These are phyloP conservation scores for Erpornis zantholeuca DNA, from an alignment of 2,113 vertebrate genomes.

Conservation along the genomic window DNA sequence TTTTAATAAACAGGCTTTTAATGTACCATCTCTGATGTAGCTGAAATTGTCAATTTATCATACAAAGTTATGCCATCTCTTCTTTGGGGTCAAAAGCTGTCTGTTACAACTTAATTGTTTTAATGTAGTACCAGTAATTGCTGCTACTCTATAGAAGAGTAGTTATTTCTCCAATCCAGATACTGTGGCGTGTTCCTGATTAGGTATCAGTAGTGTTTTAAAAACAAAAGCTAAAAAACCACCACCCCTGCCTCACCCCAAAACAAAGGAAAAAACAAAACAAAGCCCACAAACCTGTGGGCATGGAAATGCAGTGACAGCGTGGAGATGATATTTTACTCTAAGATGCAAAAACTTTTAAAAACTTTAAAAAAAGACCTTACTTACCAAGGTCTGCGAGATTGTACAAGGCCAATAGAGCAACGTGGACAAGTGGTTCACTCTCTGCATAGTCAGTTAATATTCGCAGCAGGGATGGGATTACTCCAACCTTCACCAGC, in stretches of 20 bases:
- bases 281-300: neutral
- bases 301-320: neutral
- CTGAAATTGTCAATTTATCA: neutral
- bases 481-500: constrained; percentile 81
- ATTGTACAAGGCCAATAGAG: constrained; percentile 84
- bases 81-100: neutral
- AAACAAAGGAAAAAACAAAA: neutral
- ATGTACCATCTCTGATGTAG: neutral
- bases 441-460: constrained; percentile 80
- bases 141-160: neutral
- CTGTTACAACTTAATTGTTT: neutral
- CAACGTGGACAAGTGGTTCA: constrained; percentile 83
- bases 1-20: neutral
- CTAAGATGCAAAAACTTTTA: neutral
- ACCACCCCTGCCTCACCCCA: too few species aligned
- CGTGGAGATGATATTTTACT: neutral
- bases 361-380: neutral
- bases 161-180: neutral
- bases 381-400: constrained; percentile 85
- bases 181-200: neutral
- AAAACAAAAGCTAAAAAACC: neutral
- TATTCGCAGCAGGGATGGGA: constrained; percentile 81
- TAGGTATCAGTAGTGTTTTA: neutral
- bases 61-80: neutral
- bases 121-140: neutral